Evolutionary conservation across 2,113 vertebrate genomes (phyloP), one percentile per base, ranked within the genome.

Genomic region (Polyodon spathula): DNA sequence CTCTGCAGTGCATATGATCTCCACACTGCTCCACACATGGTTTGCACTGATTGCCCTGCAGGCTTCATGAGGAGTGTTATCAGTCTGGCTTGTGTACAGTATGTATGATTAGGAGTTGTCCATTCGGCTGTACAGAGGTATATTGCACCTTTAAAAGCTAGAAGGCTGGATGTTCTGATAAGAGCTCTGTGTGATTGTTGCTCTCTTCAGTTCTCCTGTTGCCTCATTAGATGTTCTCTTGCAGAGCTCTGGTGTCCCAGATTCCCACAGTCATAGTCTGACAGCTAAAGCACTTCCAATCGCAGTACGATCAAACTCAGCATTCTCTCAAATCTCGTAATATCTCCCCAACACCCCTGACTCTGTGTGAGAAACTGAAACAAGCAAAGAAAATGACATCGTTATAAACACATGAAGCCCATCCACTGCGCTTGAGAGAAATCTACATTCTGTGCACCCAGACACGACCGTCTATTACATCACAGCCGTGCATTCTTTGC

Each of bases 261-360:
- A 80, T 82, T 73, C 67, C 51, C 68, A 66, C 8, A 51, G 71
- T 58, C 70, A 70, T 69, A 59, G 64, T 63, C 73, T 81, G 81
- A 81, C 80, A 84, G 84, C 80, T 78, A 67, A 78, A 77, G 71
- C 63, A 74, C 61, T 76, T 78, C 60, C 68, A 64, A 59, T 65
- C 1, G 5, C 68, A 71, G 76, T 66, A 82, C 81, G 79, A 88
- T 85, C 67, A 88, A 82, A 58, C 66, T 68, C 72, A 69, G 71
- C 72, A 56, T 75, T 79, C 75, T 76, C 81, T 78, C 71, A 83
- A 84, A 86, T 75, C 75, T 79, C 55, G 52, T 74, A 79, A 65
- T 50, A 82, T 77, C 68, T 78, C 71, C 71, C 75, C 65, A 73
- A 77, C 63, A 76, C 12, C 50, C 60, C 57, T 58, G 64, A 54